These are phyloP conservation scores for Idaea straminata DNA, from an alignment of 2,888 invertebrate species.

Conservation along the genomic window DNA sequence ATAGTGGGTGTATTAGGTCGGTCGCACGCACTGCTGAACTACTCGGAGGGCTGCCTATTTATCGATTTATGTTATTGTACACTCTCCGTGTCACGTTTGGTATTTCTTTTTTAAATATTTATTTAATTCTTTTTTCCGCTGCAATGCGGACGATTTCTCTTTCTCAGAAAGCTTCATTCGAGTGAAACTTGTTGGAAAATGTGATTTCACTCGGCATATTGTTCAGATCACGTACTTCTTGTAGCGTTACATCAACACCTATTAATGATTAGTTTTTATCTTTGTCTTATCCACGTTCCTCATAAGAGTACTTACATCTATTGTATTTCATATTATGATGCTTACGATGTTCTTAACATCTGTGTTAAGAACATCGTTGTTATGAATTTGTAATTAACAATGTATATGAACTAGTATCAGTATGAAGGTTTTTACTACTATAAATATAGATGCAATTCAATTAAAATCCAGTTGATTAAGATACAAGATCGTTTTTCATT, in stretches of 20 bases:
- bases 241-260: slow-evolving; percentile 15
- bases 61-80: slow-evolving; percentile 75
- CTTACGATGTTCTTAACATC: too few relatives aligned
- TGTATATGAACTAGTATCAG: neutral
- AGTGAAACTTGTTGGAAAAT: slow-evolving; percentile 64
- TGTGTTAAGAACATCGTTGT: neutral
- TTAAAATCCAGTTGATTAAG: neutral
- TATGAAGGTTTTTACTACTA: too few relatives aligned
- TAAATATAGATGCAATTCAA: neutral
- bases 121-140: slow-evolving; percentile 51
- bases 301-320: neutral
- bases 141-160: slow-evolving; percentile 57
- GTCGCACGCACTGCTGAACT: slow-evolving; percentile 79
- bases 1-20: slow-evolving; percentile 78
- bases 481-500: neutral
- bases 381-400: neutral
- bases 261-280: slow-evolving; percentile 11
- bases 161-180: slow-evolving; percentile 55
- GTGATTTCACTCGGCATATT: slow-evolving; percentile 57
- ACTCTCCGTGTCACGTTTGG: slow-evolving; percentile 53
- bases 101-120: slow-evolving; percentile 51
- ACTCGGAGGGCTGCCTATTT: slow-evolving; percentile 77
- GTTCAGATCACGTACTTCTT: slow-evolving; percentile 37
- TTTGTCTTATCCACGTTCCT: slow-evolving; percentile 1
- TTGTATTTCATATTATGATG: neutral